phyloP scores from a whole-genome alignment of 2,113 vertebrate species.

The Diglossa brunneiventris region DNA sequence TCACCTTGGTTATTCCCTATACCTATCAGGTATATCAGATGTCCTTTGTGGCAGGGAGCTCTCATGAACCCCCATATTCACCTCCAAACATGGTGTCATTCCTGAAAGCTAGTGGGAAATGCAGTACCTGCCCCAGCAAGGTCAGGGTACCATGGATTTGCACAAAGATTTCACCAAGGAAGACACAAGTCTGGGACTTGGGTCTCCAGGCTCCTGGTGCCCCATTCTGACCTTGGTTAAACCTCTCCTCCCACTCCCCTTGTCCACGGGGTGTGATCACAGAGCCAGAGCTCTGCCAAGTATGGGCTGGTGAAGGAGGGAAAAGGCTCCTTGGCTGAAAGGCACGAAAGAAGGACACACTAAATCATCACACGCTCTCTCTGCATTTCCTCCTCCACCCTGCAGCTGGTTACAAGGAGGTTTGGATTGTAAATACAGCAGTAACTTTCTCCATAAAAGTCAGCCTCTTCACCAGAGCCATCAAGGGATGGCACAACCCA shows the following conservation, averaged over 20 bases:
- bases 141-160: not conserved
- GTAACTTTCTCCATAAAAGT: constrained; percentile 67
- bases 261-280: not conserved
- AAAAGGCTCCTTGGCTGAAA: constrained; percentile 24
- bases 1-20: not conserved
- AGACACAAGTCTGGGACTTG: not conserved
- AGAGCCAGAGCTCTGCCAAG: not conserved
- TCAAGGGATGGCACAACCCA: constrained; percentile 36
- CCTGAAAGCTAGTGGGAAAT: not conserved
- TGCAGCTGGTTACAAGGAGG: constrained; percentile 46
- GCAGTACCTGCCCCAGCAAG: fast-evolving
- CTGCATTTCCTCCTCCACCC: constrained; percentile 16
- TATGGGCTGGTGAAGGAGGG: not conserved
- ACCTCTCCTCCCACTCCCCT: not conserved
- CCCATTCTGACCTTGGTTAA: not conserved
- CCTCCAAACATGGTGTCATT: not conserved
- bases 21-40: not conserved
- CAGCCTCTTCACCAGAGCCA: constrained; percentile 25
- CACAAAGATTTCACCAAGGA: not conserved
- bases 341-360: not conserved
- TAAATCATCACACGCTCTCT: constrained; percentile 37
- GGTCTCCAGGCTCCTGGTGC: not conserved
- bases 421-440: constrained; percentile 65
- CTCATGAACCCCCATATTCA: not conserved
- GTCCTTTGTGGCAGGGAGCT: not conserved